Evolutionary conservation across 2,888 invertebrate species (phyloP).

Genomic region (Anoplius nigerrimus): DNA sequence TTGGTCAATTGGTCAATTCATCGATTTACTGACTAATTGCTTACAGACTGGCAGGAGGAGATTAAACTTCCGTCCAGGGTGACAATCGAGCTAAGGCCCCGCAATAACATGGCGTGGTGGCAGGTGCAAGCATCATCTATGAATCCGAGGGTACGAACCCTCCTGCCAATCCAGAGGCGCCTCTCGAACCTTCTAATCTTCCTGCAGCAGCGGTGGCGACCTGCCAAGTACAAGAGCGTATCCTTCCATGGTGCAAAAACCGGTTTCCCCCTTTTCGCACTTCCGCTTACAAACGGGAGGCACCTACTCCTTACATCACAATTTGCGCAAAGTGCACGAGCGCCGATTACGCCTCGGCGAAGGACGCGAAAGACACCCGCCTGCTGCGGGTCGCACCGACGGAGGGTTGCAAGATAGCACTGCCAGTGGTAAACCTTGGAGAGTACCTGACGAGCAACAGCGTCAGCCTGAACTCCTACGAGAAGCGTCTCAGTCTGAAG

Average conservation of each 20-base stretch:
- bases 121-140: conserved; percentile 91
- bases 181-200: conserved; percentile 83
- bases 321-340: conserved; percentile 49
- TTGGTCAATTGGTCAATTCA: not conserved
- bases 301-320: too few species aligned
- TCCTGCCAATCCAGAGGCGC: conserved; percentile 85
- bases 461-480: conserved; percentile 86
- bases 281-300: not conserved
- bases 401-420: conserved; percentile 80
- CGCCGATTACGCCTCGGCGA: conserved; percentile 48
- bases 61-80: conserved; percentile 87
- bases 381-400: conserved; percentile 76
- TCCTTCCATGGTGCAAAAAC: conserved; percentile 74
- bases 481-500: conserved; percentile 82
- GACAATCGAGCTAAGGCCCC: conserved; percentile 85
- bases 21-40: conserved; percentile 24
- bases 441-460: conserved; percentile 87
- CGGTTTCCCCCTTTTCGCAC: not conserved
- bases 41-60: conserved; percentile 82
- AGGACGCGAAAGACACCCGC: conserved; percentile 60
- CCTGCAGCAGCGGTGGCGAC: conserved; percentile 87
- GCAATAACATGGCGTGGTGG: conserved; percentile 87
- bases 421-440: conserved; percentile 84
- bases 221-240: conserved; percentile 78
- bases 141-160: conserved; percentile 89